Evolutionary conservation across 1,140 invertebrate genomes (phyloP).

Genomic region (Zaprionus gabonicus): DNA sequence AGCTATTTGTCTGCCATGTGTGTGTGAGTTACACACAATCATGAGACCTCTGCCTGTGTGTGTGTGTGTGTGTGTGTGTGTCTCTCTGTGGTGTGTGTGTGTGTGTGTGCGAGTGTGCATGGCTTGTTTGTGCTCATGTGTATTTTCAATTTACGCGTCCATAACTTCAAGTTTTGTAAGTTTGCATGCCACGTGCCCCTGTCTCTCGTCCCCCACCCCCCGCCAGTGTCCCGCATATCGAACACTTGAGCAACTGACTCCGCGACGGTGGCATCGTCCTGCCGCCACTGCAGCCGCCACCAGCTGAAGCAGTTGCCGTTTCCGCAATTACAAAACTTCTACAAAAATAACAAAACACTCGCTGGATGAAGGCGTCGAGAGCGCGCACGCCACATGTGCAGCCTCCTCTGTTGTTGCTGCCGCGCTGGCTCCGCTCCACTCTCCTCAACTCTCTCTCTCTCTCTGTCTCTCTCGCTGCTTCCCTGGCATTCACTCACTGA

Average conservation of each 20-base stretch:
- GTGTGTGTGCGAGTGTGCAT: conserved; percentile 1
- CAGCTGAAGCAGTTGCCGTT: conserved; percentile 71
- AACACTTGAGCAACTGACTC: conserved; percentile 67
- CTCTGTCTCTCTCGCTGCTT: neutral
- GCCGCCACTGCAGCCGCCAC: conserved; percentile 18
- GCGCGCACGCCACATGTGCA: conserved; percentile 63
- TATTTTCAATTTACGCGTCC: conserved; percentile 83
- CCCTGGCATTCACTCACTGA: neutral
- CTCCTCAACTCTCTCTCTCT: neutral
- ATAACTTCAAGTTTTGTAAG: conserved; percentile 81
- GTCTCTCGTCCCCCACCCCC: neutral
- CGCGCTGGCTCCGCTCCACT: neutral
- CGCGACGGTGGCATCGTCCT: conserved; percentile 17
- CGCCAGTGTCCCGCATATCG: conserved; percentile 59
- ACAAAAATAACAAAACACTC: conserved; percentile 81
- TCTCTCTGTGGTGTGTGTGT: neutral
- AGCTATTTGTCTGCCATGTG: conserved; percentile 49
- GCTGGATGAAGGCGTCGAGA: conserved; percentile 38
- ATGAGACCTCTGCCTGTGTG: neutral
- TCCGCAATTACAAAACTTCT: conserved; percentile 81
- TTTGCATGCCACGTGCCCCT: conserved; percentile 57
- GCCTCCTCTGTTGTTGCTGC: neutral
- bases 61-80: neutral
- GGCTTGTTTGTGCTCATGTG: conserved; percentile 64
- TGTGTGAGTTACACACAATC: conserved; percentile 20